Percentiles rank a stretch among this genome's conserved stretches.
These are phyloP conservation scores for Cuniculus paca DNA, from an alignment of 2,797 vertebrate genomes.

Conservation along the genomic window DNA sequence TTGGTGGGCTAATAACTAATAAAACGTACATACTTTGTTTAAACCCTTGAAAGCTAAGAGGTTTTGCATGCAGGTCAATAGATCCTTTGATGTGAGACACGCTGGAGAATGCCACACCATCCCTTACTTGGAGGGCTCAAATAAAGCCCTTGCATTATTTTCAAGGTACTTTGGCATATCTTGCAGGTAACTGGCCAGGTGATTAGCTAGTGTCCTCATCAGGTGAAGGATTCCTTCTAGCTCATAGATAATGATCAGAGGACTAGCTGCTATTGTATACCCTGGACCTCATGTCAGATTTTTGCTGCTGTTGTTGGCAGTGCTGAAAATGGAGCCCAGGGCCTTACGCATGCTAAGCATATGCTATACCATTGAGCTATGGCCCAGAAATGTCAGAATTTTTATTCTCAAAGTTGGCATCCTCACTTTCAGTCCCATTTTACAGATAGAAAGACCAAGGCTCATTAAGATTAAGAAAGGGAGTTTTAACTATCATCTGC, in stretches of 20 bases:
- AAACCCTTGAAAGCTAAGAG: background rate
- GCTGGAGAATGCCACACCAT: background rate
- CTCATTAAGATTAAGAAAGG: background rate
- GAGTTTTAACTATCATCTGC: background rate
- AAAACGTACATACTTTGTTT: background rate
- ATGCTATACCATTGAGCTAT: background rate
- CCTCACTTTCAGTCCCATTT: background rate
- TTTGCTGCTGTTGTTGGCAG: background rate
- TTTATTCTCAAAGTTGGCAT: background rate
- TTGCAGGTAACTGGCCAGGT: background rate
- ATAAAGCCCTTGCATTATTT: background rate
- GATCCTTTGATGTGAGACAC: background rate
- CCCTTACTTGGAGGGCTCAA: background rate
- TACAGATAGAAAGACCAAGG: background rate
- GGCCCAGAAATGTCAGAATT: background rate
- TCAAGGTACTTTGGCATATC: background rate
- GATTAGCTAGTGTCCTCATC: background rate
- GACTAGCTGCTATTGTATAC: too few relatives aligned
- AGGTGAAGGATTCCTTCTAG: background rate
- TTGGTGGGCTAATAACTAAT: background rate
- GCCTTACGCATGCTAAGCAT: background rate
- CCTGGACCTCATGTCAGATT: background rate
- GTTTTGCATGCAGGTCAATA: background rate
- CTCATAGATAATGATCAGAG: background rate
- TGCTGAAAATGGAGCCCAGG: background rate